phyloP scores from a whole-genome alignment of 1,140 invertebrate genomes.

The Littorina saxatilis region DNA sequence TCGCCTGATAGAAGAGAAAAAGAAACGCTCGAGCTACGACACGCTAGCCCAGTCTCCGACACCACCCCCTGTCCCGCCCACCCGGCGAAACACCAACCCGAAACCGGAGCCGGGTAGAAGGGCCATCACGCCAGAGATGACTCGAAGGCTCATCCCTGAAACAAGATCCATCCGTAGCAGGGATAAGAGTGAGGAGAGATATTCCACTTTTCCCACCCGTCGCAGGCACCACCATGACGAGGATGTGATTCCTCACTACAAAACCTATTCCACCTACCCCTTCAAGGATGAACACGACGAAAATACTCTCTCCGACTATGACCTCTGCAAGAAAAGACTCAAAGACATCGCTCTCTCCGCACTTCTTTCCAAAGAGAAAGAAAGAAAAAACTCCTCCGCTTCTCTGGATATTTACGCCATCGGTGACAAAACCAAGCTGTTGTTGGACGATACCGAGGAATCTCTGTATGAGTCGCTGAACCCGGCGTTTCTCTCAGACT shows the following conservation, averaged over 20 bases:
- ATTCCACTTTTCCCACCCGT: conserved; percentile 32
- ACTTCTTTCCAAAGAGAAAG: too few relatives aligned
- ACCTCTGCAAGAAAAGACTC: too few relatives aligned
- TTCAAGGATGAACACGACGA: too few relatives aligned
- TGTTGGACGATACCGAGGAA: not conserved
- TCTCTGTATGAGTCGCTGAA: conserved; percentile 11
- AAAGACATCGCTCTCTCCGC: too few relatives aligned
- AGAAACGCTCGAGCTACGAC: not conserved
- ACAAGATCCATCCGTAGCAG: not conserved
- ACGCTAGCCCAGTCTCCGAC: not conserved
- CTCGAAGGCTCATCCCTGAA: not conserved
- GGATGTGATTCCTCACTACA: not conserved
- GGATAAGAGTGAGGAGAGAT: conserved; percentile 11
- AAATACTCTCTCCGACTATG: too few relatives aligned
- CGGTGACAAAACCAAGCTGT: not conserved
- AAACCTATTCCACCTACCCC: too few relatives aligned
- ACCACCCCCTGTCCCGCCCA: conserved; percentile 18
- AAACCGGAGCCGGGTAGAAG: not conserved
- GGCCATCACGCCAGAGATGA: conserved; percentile 21
- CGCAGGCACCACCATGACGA: not conserved
- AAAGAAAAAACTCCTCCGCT: too few relatives aligned
- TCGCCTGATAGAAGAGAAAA: not conserved
- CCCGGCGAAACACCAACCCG: conserved; percentile 1
- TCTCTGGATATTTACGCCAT: too few relatives aligned
- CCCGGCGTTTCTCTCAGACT: conserved; percentile 6